A percentile compares a stretch with the other conserved stretches of the same genome.
Conservation (phyloP, 2,113 vertebrate species). For the Stigmatopora argus region DNA sequence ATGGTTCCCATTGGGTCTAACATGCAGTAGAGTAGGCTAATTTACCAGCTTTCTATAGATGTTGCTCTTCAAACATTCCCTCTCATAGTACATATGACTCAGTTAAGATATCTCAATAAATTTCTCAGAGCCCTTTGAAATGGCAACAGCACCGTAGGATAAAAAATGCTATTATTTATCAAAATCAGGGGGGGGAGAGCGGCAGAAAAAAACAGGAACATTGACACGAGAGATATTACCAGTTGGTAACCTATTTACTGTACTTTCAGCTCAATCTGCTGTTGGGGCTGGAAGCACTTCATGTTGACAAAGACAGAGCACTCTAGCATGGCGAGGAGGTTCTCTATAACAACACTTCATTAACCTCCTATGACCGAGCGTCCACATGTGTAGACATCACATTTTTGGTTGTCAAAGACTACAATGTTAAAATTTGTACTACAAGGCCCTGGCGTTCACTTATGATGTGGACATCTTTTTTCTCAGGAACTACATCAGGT, state of each 20-base stretch:
- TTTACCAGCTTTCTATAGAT: conserved; percentile 46
- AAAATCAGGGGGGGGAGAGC: conserved; percentile 17
- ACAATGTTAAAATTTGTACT: too few relatives aligned
- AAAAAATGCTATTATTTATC: conserved; percentile 47
- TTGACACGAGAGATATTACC: conserved; percentile 40
- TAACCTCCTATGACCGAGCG: too few relatives aligned
- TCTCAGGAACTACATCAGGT: too few relatives aligned
- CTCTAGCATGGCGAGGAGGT: conserved; percentile 36
- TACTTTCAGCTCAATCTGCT: conserved; percentile 29
- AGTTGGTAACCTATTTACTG: conserved; percentile 48
- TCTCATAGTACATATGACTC: conserved; percentile 8
- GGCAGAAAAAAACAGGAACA: conserved; percentile 9
- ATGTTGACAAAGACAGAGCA: conserved; percentile 53
- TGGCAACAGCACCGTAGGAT: conserved; percentile 20
- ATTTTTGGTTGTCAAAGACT: too few relatives aligned
- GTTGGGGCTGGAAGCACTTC: conserved; percentile 22
- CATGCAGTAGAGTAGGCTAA: conserved; percentile 29
- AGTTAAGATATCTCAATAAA: conserved; percentile 22
- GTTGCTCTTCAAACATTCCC: conserved; percentile 27
- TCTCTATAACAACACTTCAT: conserved; percentile 31
- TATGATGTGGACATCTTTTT: too few relatives aligned
- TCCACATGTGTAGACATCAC: too few relatives aligned
- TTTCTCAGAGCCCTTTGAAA: conserved; percentile 19
- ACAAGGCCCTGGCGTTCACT: too few relatives aligned
- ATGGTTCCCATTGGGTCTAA: conserved; percentile 40